These are phyloP conservation scores for Alexandromys oeconomus DNA, from an alignment of 2,797 vertebrate genomes.

Conservation along the genomic window DNA sequence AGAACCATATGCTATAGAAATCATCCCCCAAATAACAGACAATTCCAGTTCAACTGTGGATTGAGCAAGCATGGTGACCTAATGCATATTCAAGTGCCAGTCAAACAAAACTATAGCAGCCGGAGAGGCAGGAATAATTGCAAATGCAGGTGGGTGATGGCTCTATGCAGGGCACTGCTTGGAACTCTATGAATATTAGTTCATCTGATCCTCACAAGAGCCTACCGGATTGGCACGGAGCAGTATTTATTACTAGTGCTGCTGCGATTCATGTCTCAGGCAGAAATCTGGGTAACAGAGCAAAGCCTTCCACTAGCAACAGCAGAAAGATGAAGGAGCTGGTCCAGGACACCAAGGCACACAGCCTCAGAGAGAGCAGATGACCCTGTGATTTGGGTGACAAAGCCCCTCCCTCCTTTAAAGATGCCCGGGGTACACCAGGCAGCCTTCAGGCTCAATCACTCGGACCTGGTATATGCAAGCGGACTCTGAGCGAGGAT, in stretches of 20 bases:
- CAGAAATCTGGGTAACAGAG: not conserved
- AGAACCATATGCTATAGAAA: not conserved
- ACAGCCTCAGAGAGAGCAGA: rapidly evolving
- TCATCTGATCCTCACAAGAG: not conserved
- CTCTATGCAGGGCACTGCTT: not conserved
- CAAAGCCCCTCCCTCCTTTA: not conserved
- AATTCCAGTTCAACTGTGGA: not conserved
- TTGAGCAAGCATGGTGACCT: not conserved
- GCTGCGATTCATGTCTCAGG: not conserved
- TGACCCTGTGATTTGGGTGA: not conserved
- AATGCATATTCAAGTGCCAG: not conserved
- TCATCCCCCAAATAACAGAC: not conserved
- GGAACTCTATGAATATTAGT: not conserved
- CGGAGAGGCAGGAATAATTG: not conserved
- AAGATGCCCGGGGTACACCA: not conserved
- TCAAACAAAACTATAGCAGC: not conserved
- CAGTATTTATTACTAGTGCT: not conserved
- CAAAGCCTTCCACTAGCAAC: not conserved
- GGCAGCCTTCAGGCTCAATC: not conserved
- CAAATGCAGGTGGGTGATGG: not conserved
- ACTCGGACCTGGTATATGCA: not conserved
- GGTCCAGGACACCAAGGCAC: not conserved
- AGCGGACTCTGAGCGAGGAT: not conserved
- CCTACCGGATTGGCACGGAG: not conserved
- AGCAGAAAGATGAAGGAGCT: not conserved